Percentiles rank a stretch among this genome's conserved stretches.
Evolutionary conservation across 1,140 invertebrate genomes (phyloP).

Genomic region (Bombus sylvicola): DNA sequence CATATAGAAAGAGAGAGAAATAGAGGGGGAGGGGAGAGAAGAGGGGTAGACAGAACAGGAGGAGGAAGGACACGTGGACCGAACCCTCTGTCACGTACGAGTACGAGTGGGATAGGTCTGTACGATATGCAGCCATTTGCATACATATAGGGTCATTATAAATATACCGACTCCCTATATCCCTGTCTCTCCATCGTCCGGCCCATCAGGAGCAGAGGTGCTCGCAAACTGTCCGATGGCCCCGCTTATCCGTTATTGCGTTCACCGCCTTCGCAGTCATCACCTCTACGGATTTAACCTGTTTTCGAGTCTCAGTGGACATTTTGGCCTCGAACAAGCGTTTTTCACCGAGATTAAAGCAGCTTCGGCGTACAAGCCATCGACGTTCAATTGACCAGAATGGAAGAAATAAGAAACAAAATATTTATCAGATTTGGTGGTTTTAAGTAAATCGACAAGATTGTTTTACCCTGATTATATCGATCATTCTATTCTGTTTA

Average conservation of each 20-base stretch:
- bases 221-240: conserved; percentile 77
- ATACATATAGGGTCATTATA: conserved; percentile 84
- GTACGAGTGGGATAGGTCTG: conserved; percentile 77
- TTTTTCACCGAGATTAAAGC: conserved; percentile 56
- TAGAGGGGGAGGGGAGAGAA: background rate
- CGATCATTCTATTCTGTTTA: too few species aligned
- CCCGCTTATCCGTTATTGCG: conserved; percentile 82
- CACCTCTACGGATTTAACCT: conserved; percentile 45
- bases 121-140: conserved; percentile 82
- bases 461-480: too few species aligned
- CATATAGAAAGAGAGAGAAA: background rate
- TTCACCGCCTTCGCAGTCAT: conserved; percentile 61
- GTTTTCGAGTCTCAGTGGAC: conserved; percentile 53
- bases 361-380: background rate
- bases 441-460: too few species aligned
- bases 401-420: too few species aligned
- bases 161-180: conserved; percentile 79
- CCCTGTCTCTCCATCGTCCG: conserved; percentile 74
- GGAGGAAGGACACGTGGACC: conserved; percentile 56
- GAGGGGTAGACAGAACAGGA: background rate
- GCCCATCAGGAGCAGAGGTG: conserved; percentile 74
- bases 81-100: conserved; percentile 75
- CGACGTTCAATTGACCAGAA: background rate
- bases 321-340: conserved; percentile 51
- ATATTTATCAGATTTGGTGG: too few species aligned